A percentile compares a stretch with the other conserved stretches of the same genome.
phyloP scores from a whole-genome alignment of 53 echinoderm and acorn worm species.

The Patiria pectinifera region DNA sequence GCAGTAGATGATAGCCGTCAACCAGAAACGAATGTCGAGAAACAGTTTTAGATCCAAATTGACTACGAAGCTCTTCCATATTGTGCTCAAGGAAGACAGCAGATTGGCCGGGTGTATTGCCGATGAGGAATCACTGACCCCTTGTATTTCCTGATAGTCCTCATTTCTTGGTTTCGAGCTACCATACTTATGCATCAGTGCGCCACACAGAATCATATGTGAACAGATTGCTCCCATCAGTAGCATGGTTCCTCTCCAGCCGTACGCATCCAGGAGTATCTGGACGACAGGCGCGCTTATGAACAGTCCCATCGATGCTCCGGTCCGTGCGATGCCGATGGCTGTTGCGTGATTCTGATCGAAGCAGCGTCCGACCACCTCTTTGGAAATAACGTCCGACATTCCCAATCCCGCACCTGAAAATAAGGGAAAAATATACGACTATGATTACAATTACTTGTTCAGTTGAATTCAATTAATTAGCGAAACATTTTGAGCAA shows the following conservation, averaged over 20 bases:
- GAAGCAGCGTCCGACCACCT: neutral
- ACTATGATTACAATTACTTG: too few relatives aligned
- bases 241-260: conserved; percentile 32
- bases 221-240: neutral
- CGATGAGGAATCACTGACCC: neutral
- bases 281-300: neutral
- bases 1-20: neutral
- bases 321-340: conserved; percentile 27
- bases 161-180: neutral
- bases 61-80: neutral
- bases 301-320: neutral
- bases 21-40: neutral
- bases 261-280: neutral
- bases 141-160: neutral
- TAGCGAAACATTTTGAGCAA: too few relatives aligned
- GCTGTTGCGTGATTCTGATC: conserved; percentile 19
- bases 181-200: neutral
- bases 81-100: neutral
- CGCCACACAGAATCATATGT: neutral
- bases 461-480: too few relatives aligned
- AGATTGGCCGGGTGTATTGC: neutral
- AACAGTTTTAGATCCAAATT: neutral
- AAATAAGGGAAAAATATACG: too few relatives aligned
- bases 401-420: neutral
- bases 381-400: neutral